Evolutionary conservation across 2,113 vertebrate species (phyloP), one percentile per base, ranked within the genome.

Genomic region (Gobiocypris rarus): DNA sequence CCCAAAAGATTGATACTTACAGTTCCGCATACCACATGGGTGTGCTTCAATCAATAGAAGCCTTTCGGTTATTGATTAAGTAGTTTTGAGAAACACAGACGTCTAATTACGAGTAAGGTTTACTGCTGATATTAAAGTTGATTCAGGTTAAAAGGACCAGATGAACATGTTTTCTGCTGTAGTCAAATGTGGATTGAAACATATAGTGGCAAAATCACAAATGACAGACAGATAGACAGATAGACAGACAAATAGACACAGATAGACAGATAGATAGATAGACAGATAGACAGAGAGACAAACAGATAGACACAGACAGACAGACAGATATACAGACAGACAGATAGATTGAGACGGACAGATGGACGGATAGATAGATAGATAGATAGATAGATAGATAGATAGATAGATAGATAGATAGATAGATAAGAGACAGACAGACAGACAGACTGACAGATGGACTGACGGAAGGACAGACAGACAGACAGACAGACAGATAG

Each of bases 21-120:
- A 83, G 41, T 34, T 8, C n/a, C 10, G 4, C 26, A 28, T 75
- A 79, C 74, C 81, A 76, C 52, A 61, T 31, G 71, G 48, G 52
- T 41, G 45, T 24, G 75, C 34, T 67, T 48, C 3, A 43, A 54
- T 83, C 76, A 71, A 83, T 81, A 87, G 4, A 74, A 74, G 54
- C n/a, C 24, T 26, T 81, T 83, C 70, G 9, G 34, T 61, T 83
- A 83, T 61, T 76, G 82, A 83, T 67, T 2, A 54, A 54, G 17
- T 54, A 76, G 41, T 61, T 83, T 69, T 14, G 11, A 63, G 69
- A 75, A n/a, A 77, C 9, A 38, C 22, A 77, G 75, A 59, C 2
- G 3, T n/a, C 52, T 28, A 75, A 48, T 26, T n/a, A 48, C n/a
- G 3, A 48, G n/a, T 48, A 74, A 26, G 73, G 7, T 74, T 58